Conservation (phyloP, 2,113 vertebrate genomes). For the Hystrix cristata region DNA sequence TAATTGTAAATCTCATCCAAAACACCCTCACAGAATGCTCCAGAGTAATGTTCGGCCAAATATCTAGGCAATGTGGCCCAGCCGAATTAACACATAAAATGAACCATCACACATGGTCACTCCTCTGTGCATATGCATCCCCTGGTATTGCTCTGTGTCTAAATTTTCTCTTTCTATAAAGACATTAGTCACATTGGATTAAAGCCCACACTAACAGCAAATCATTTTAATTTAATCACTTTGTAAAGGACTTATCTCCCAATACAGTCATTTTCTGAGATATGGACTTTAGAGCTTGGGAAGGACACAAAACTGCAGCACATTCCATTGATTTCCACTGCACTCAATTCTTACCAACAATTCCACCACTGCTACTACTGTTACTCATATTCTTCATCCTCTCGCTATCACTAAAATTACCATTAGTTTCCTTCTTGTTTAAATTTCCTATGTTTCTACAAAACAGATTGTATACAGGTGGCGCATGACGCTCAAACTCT, state of each 20-base stretch:
- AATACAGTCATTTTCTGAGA: neutral
- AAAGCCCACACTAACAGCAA: neutral
- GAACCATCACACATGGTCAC: neutral
- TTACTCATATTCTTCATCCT: neutral
- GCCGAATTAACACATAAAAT: neutral
- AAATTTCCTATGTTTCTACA: neutral
- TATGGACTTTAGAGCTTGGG: neutral
- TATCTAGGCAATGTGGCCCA: neutral
- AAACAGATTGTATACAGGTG: neutral
- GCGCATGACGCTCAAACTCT: neutral
- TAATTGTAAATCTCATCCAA: neutral
- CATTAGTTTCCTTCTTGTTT: neutral
- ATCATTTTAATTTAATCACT: slow-evolving; percentile 37
- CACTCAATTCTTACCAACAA: neutral
- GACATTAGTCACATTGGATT: neutral
- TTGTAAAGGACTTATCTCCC: neutral
- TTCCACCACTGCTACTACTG: neutral
- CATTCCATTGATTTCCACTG: neutral
- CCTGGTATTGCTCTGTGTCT: neutral
- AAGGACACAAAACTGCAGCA: neutral
- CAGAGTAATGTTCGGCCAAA: neutral
- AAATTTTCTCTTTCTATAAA: slow-evolving; percentile 32
- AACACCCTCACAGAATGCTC: neutral
- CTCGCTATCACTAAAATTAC: neutral
- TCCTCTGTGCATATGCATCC: neutral